phyloP scores from a whole-genome alignment of 2,113 vertebrate species.

The Prionailurus viverrinus region DNA sequence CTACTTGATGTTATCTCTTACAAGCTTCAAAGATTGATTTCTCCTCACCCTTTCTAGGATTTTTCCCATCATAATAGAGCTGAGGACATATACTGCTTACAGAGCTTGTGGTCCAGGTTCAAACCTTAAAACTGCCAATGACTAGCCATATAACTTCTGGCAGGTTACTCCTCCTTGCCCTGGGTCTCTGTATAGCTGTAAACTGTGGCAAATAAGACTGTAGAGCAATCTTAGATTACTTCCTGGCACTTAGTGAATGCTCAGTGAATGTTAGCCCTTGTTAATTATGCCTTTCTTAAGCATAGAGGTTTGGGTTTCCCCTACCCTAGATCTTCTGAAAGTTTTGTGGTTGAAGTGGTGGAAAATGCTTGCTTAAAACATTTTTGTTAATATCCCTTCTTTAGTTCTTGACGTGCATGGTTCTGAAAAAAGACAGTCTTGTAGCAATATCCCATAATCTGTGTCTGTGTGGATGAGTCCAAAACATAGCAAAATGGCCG shows the following conservation, averaged over 20 bases:
- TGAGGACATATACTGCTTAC: not conserved
- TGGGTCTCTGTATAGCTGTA: not conserved
- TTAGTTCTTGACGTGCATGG: not conserved
- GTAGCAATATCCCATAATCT: not conserved
- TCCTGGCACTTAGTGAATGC: not conserved
- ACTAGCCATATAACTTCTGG: not conserved
- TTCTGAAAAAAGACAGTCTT: not conserved
- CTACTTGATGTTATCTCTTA: not conserved
- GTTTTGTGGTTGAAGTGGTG: not conserved
- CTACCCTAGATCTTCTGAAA: not conserved
- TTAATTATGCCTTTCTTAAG: not conserved
- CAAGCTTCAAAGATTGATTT: not conserved
- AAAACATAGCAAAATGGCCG: not conserved
- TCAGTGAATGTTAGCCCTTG: not conserved
- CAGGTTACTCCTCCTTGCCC: not conserved
- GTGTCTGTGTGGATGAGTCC: not conserved
- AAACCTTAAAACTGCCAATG: not conserved
- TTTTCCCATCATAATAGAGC: not conserved
- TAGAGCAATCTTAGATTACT: not conserved
- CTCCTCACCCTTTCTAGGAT: fast-evolving
- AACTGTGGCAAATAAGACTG: not conserved
- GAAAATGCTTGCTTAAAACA: not conserved
- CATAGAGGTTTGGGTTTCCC: fast-evolving
- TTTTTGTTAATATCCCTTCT: not conserved
- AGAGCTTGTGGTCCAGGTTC: not conserved